Percentiles rank a stretch among this genome's conserved stretches.
These are phyloP conservation scores for Sebastes oblongus DNA, from an alignment of 2,797 vertebrate genomes.

Conservation along the genomic window DNA sequence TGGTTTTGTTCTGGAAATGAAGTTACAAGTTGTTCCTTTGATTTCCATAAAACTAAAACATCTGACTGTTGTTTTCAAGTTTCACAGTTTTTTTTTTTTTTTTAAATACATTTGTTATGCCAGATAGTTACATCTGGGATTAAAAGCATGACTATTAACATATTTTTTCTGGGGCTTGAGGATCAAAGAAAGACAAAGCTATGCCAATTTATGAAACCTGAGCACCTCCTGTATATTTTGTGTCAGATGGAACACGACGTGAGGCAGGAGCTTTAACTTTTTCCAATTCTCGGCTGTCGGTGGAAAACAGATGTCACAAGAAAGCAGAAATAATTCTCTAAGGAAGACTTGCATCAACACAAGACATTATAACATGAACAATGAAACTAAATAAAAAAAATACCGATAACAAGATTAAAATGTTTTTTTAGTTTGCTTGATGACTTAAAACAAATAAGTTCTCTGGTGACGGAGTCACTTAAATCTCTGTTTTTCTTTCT, in stretches of 20 bases:
- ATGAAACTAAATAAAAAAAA: conserved; percentile 39
- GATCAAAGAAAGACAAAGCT: conserved; percentile 2
- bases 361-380: conserved; percentile 57
- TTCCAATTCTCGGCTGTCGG: conserved; percentile 71
- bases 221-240: conserved; percentile 20
- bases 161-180: conserved; percentile 14
- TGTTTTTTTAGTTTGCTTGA: conserved; percentile 48
- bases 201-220: conserved; percentile 37
- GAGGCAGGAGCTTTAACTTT: conserved; percentile 37
- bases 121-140: conserved; percentile 12
- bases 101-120: conserved; percentile 14
- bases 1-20: conserved; percentile 35
- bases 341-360: conserved; percentile 75
- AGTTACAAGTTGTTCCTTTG: conserved; percentile 15
- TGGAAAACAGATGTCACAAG: conserved; percentile 81
- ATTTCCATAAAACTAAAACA: conserved; percentile 35
- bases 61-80: conserved; percentile 60
- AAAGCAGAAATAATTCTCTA: conserved; percentile 88
- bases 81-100: conserved; percentile 31
- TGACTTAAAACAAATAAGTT: conserved; percentile 44
- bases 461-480: conserved; percentile 21
- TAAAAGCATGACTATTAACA: conserved; percentile 1
- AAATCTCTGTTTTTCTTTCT: conserved; percentile 9
- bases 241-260: conserved; percentile 22
- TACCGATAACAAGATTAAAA: conserved; percentile 42